Percentiles rank a stretch among this genome's conserved stretches.
phyloP scores from a whole-genome alignment of 2,888 invertebrate species.

The Microctonus brassicae region DNA sequence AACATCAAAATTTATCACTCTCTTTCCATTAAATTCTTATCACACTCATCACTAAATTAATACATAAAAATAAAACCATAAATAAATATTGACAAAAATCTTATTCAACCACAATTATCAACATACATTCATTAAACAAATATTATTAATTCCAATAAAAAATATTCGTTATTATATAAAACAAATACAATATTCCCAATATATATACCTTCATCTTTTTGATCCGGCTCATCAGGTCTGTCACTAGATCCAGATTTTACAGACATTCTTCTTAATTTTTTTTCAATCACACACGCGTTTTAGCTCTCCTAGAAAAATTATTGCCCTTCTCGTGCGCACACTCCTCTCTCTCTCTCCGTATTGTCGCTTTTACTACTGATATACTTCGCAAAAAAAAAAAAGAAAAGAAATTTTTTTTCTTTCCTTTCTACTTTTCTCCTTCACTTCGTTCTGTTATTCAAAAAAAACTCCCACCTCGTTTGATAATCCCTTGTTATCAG shows the following conservation, averaged over 20 bases:
- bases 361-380: neutral
- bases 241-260: constrained; percentile 63
- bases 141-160: neutral
- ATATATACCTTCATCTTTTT: constrained; percentile 54
- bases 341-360: constrained; percentile 25
- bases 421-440: neutral
- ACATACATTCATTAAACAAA: neutral
- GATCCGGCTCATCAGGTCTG: constrained; percentile 56
- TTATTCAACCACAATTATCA: neutral
- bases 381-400: no score
- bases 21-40: no score
- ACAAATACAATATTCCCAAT: neutral
- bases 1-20: neutral
- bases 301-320: constrained; percentile 41
- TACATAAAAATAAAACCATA: no score
- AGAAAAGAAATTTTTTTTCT: constrained; percentile 5
- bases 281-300: constrained; percentile 46
- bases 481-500: no score
- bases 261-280: constrained; percentile 56
- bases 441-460: no score
- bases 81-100: neutral
- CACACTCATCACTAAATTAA: no score
- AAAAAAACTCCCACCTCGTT: no score
- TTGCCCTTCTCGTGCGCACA: constrained; percentile 33
- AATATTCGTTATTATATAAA: neutral